Conservation (phyloP, 1,140 invertebrate genomes). For the Drosophila auraria region DNA sequence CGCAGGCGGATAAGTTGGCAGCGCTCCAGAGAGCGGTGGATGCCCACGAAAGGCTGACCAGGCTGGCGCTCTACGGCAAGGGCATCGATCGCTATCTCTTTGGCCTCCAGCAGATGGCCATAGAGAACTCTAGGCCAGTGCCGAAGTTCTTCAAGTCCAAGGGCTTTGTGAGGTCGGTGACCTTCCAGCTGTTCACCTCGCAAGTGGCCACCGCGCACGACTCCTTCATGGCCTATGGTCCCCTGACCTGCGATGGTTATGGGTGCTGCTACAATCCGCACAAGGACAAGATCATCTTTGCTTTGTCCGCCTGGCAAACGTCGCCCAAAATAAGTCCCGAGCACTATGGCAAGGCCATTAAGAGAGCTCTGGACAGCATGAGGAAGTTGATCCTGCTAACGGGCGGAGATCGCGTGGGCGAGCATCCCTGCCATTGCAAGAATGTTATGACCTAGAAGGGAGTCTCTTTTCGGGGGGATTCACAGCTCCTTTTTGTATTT, state of each 20-base stretch:
- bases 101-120: conserved; percentile 92
- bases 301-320: conserved; percentile 88
- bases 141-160: conserved; percentile 91
- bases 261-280: conserved; percentile 94
- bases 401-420: conserved; percentile 1
- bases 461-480: not conserved
- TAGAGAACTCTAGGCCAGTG: conserved; percentile 90
- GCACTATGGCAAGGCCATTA: conserved; percentile 28
- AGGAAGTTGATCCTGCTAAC: conserved; percentile 33
- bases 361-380: conserved; percentile 36
- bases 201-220: conserved; percentile 90
- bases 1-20: conserved; percentile 57
- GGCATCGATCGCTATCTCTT: conserved; percentile 95
- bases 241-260: conserved; percentile 91
- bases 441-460: not conserved
- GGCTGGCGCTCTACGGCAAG: conserved; percentile 90
- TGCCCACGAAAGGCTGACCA: conserved; percentile 92
- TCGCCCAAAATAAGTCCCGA: not conserved
- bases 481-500: not conserved
- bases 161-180: conserved; percentile 89
- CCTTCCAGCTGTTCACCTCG: conserved; percentile 94
- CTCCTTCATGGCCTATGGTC: conserved; percentile 93
- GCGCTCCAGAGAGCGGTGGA: conserved; percentile 90
- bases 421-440: conserved; percentile 18
- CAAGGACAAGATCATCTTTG: conserved; percentile 89